phyloP scores from a whole-genome alignment of 1,140 invertebrate genomes.

The Calycopis cecrops region DNA sequence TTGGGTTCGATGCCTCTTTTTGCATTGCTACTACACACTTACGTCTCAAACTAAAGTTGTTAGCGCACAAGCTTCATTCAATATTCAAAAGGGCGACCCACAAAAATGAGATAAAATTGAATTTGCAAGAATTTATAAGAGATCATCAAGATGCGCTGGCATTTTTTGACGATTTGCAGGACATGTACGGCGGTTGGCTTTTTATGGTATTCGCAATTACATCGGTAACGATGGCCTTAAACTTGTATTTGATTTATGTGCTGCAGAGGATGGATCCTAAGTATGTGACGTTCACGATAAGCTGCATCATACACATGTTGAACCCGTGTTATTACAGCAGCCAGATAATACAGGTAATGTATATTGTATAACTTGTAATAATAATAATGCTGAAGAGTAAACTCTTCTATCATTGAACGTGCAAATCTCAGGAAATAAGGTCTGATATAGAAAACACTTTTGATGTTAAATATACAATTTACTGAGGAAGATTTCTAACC shows the following conservation, averaged over 20 bases:
- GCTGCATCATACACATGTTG: slow-evolving; percentile 46
- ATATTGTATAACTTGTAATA: no score
- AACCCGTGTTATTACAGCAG: slow-evolving; percentile 50
- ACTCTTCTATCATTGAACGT: no score
- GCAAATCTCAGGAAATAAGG: no score
- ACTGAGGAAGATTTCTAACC: no score
- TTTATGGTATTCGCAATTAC: slow-evolving; percentile 47
- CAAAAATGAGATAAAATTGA: slow-evolving; percentile 29
- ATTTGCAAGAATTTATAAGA: slow-evolving; percentile 36
- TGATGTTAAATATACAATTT: no score
- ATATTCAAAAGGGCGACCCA: slow-evolving; percentile 39
- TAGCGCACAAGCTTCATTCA: slow-evolving; percentile 39
- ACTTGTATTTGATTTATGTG: slow-evolving; percentile 44
- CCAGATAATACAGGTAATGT: slow-evolving; percentile 45
- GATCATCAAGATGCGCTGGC: slow-evolving; percentile 43
- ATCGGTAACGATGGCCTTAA: slow-evolving; percentile 42
- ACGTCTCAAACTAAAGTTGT: slow-evolving; percentile 46
- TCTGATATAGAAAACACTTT: no score
- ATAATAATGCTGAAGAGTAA: no score
- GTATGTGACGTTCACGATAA: slow-evolving; percentile 42
- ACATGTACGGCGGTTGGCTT: slow-evolving; percentile 49
- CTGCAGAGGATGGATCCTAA: slow-evolving; percentile 38
- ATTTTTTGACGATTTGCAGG: slow-evolving; percentile 44
- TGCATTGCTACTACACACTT: slow-evolving; percentile 51
- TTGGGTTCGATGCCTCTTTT: slow-evolving; percentile 52